Evolutionary conservation across 2,113 vertebrate species (phyloP).

Genomic region (Saccopteryx bilineata): DNA sequence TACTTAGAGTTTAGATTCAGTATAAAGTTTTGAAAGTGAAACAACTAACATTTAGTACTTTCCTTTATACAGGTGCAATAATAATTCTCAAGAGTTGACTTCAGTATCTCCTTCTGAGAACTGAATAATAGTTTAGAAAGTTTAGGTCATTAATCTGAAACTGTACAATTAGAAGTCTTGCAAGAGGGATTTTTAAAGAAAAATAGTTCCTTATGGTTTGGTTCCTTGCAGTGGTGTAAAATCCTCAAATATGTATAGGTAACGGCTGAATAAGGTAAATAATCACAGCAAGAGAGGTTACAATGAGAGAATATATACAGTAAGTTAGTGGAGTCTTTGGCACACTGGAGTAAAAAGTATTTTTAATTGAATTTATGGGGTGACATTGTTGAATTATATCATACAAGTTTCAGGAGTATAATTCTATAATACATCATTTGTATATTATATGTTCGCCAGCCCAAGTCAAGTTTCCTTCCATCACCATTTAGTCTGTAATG

Average conservation of each 20-base stretch:
- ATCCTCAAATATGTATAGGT: not conserved
- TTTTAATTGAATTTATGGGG: not conserved
- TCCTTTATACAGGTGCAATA: not conserved
- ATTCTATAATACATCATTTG: not conserved
- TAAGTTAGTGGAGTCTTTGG: not conserved
- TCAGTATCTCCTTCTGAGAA: not conserved
- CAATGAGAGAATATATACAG: not conserved
- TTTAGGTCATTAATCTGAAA: constrained; percentile 9
- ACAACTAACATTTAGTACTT: not conserved
- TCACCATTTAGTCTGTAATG: no score
- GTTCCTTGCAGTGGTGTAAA: constrained; percentile 22
- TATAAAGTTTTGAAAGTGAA: constrained; percentile 32
- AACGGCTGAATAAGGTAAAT: not conserved
- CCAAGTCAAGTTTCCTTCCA: not conserved
- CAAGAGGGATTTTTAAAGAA: constrained; percentile 15
- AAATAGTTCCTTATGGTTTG: not conserved
- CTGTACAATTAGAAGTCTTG: constrained; percentile 29
- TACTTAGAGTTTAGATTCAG: not conserved
- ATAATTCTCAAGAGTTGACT: constrained; percentile 6
- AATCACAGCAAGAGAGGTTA: not conserved
- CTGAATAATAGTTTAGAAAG: not conserved
- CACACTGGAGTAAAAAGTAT: constrained; percentile 25
- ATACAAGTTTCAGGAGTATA: not conserved
- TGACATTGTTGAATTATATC: no score
- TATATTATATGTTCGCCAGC: not conserved